phyloP scores from a whole-genome alignment of 2,888 invertebrate species.

The Drosophila lutescens region DNA sequence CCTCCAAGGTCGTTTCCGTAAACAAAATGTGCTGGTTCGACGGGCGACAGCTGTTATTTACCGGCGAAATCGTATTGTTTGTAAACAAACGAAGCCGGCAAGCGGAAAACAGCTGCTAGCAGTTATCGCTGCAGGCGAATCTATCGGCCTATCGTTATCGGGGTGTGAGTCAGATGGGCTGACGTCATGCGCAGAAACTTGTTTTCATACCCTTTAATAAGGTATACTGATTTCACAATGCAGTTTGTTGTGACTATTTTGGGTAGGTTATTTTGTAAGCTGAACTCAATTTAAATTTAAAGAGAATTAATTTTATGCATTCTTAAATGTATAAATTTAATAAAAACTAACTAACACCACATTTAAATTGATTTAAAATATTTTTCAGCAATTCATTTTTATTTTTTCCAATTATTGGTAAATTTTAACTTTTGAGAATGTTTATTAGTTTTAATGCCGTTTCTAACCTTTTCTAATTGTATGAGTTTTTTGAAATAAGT shows the following conservation, averaged over 20 bases:
- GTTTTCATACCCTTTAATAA: conserved; percentile 5
- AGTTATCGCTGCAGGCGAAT: conserved; percentile 10
- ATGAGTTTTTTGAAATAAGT: no score
- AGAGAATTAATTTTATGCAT: no score
- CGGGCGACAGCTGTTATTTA: conserved; percentile 1
- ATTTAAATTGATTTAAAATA: no score
- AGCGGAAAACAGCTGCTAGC: conserved; percentile 27
- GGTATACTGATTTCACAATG: neutral
- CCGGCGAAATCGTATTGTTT: conserved; percentile 21
- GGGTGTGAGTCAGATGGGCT: conserved; percentile 61
- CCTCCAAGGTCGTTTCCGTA: conserved; percentile 70
- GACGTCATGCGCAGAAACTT: conserved; percentile 65
- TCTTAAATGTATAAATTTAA: no score
- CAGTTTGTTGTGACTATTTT: neutral
- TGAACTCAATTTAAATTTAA: no score
- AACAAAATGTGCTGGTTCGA: conserved; percentile 48
- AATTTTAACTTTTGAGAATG: no score
- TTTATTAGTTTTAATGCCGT: no score
- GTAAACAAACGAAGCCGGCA: conserved; percentile 35
- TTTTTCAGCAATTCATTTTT: no score
- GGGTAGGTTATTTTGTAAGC: no score
- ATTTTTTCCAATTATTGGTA: no score
- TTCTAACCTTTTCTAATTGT: no score
- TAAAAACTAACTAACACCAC: no score
- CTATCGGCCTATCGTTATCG: conserved; percentile 31